Evolutionary conservation across 2,113 vertebrate species (phyloP), one percentile per base, ranked within the genome.

Genomic region (Oceanites oceanicus): DNA sequence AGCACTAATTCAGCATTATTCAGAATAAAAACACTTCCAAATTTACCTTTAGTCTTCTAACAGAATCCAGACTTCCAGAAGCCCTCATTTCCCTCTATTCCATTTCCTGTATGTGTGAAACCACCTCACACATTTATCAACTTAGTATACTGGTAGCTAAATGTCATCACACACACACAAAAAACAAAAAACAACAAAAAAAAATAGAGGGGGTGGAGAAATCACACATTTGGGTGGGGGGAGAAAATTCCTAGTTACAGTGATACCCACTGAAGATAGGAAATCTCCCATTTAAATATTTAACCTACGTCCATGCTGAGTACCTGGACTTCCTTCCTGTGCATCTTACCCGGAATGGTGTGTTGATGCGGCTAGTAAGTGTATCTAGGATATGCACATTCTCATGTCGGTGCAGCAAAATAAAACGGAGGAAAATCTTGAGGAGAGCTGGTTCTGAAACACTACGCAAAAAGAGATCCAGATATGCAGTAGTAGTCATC

Each of bases 321-420:
- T 8, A 71, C 17, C 45, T 42, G 62, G 61, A n/a, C 22, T 47
- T 44, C 13, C 26, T 36, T 29, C 40, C n/a, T 26, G 25, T 53
- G 78, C 26, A 22, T 21, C 96, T 97, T 97, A 99, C 99, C 99
- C 98, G 99, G 96, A 99, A 99, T 0, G 99, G 99, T 3, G 99
- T 99, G 98, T 99, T 99, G 98, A 99, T 99, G 45, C 99, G 98
- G 97, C 99, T 99, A 20, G 99, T 99, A 11, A 99, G 98, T 0
- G 99, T 99, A 63, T 99, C 99, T 34, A 99, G 96, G 85, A 99
- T 99, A 90, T 99, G 98, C 62, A 99, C 99, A 12, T 98, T 99
- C 96, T 99, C 99, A 0, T 99, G 99, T 44, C 96, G 98, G 95
- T 99, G 99, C 92, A 99, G 97, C 42, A 99, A 98, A 96, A 99